Percentiles rank a stretch among this genome's conserved stretches.
These are phyloP conservation scores for Neocrepidodera transversa DNA, from an alignment of 2,888 invertebrate genomes.

Conservation along the genomic window DNA sequence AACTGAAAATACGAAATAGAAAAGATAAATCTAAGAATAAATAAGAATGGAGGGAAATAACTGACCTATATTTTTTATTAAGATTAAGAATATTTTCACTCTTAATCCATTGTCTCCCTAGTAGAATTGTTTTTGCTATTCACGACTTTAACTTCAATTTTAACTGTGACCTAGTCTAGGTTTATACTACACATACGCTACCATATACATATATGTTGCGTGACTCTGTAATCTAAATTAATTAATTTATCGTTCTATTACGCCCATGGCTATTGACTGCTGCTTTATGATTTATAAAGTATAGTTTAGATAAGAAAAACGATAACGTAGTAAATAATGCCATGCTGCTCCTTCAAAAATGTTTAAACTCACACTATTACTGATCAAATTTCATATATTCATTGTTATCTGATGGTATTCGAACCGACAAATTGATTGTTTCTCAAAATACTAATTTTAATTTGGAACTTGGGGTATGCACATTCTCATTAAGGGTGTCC, in stretches of 20 bases:
- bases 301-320: slow-evolving; percentile 23
- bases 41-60: too few relatives aligned
- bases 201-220: slow-evolving; percentile 19
- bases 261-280: slow-evolving; percentile 32
- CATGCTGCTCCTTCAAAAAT: slow-evolving; percentile 22
- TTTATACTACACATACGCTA: neutral
- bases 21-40: too few relatives aligned
- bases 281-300: slow-evolving; percentile 33
- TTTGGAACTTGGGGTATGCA: slow-evolving; percentile 17
- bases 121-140: neutral
- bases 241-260: slow-evolving; percentile 36
- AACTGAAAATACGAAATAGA: too few relatives aligned
- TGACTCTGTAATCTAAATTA: slow-evolving; percentile 29
- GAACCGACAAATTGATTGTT: slow-evolving; percentile 40
- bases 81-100: too few relatives aligned
- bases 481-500: slow-evolving; percentile 29
- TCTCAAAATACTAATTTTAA: slow-evolving; percentile 36
- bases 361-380: slow-evolving; percentile 37
- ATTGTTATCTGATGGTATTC: slow-evolving; percentile 38
- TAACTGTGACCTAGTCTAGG: neutral
- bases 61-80: too few relatives aligned
- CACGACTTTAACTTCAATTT: neutral
- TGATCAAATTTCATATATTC: slow-evolving; percentile 36
- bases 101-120: too few relatives aligned
- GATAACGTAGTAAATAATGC: slow-evolving; percentile 19